Conservation (phyloP, 92 coral and sea anemone species). For the Palythoa caribaeorum region DNA sequence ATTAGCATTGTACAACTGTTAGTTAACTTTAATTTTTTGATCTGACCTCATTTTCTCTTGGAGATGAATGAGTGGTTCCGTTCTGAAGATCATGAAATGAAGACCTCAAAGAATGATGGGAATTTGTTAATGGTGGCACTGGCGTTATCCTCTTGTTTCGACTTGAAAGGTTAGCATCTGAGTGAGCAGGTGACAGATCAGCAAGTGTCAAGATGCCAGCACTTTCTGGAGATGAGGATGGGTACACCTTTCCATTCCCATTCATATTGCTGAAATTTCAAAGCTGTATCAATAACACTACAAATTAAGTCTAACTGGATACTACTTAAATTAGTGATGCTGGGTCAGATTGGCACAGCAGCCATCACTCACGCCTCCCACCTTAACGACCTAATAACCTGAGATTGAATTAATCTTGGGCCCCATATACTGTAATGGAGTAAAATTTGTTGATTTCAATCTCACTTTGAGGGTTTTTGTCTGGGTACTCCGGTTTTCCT, state of each 20-base stretch:
- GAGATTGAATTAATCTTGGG: too few relatives aligned
- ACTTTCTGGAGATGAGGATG: constrained; percentile 84
- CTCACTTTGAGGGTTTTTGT: too few relatives aligned
- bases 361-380: too few relatives aligned
- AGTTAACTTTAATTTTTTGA: too few relatives aligned
- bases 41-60: constrained; percentile 82
- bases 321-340: background rate
- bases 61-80: constrained; percentile 81
- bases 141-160: constrained; percentile 67
- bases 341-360: too few relatives aligned
- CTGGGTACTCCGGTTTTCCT: too few relatives aligned
- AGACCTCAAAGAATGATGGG: constrained; percentile 72
- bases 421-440: too few relatives aligned
- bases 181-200: constrained; percentile 93
- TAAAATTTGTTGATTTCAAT: too few relatives aligned
- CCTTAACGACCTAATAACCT: too few relatives aligned
- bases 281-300: background rate
- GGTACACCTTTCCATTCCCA: constrained; percentile 72
- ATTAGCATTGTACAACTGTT: too few relatives aligned
- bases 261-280: constrained; percentile 51
- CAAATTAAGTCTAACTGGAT: background rate
- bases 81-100: constrained; percentile 82
- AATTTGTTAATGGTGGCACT: constrained; percentile 42
- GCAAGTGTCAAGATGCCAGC: constrained; percentile 92
- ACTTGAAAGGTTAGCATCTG: constrained; percentile 72